Conservation (phyloP, 2,113 vertebrate species). For the Eclectus roratus region DNA sequence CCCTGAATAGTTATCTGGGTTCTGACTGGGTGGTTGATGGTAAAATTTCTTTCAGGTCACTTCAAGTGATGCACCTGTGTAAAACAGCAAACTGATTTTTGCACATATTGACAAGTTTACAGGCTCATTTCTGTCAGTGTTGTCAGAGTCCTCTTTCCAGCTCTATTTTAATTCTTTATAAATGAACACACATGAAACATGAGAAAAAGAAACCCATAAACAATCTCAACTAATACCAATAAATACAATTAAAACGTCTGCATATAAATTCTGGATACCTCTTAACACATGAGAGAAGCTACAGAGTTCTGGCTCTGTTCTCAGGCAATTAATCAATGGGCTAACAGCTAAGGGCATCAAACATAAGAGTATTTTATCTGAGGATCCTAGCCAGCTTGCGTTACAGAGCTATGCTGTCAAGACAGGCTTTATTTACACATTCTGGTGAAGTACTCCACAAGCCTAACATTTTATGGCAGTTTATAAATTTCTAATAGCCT, state of each 20-base stretch:
- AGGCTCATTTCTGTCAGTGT: not conserved
- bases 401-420: not conserved
- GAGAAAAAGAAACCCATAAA: not conserved
- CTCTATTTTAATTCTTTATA: not conserved
- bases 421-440: slow-evolving; percentile 18
- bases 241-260: not conserved
- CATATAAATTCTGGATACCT: not conserved
- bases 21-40: not conserved
- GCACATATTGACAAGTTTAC: not conserved
- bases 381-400: not conserved
- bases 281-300: not conserved
- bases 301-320: not conserved
- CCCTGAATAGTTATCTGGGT: not conserved
- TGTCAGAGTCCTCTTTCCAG: not conserved
- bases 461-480: not conserved
- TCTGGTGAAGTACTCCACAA: not conserved
- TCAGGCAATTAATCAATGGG: not conserved
- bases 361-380: not conserved
- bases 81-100: not conserved
- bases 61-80: not conserved
- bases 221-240: not conserved
- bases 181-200: not conserved
- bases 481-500: not conserved
- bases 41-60: not conserved
- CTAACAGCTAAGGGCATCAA: not conserved